These are phyloP conservation scores for Accipiter cooperii DNA, from an alignment of 2,113 vertebrate genomes.

Conservation along the genomic window DNA sequence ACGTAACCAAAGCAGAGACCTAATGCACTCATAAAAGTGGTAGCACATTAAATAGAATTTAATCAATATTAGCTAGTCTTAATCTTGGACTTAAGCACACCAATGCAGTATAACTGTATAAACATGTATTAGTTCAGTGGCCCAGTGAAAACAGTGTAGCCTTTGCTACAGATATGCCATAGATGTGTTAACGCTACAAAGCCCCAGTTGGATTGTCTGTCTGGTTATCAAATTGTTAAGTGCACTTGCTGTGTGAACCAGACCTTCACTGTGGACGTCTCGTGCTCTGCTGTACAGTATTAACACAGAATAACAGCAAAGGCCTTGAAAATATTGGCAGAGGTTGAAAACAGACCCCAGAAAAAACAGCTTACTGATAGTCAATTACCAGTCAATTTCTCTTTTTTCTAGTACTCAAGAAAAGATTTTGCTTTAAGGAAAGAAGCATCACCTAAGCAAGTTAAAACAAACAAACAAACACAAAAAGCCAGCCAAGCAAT, in stretches of 20 bases:
- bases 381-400: not conserved
- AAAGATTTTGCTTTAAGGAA: not conserved
- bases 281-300: not conserved
- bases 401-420: not conserved
- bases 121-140: not conserved
- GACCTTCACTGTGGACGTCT: not conserved
- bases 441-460: not conserved
- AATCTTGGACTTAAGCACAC: not conserved
- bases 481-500: not conserved
- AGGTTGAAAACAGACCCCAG: not conserved
- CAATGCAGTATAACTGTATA: not conserved
- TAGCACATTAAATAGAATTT: not conserved
- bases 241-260: not conserved
- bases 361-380: not conserved
- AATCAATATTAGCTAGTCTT: not conserved
- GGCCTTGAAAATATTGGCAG: not conserved
- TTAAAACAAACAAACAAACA: not conserved
- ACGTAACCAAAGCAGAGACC: not conserved
- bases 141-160: not conserved
- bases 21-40: not conserved
- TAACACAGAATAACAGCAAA: not conserved
- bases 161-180: not conserved
- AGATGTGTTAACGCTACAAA: accelerated
- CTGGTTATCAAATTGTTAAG: not conserved
- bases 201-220: not conserved